Percentiles rank a stretch among this genome's conserved stretches.
Conservation (phyloP, 2,888 invertebrate species). For the Ecliptopera silaceata region DNA sequence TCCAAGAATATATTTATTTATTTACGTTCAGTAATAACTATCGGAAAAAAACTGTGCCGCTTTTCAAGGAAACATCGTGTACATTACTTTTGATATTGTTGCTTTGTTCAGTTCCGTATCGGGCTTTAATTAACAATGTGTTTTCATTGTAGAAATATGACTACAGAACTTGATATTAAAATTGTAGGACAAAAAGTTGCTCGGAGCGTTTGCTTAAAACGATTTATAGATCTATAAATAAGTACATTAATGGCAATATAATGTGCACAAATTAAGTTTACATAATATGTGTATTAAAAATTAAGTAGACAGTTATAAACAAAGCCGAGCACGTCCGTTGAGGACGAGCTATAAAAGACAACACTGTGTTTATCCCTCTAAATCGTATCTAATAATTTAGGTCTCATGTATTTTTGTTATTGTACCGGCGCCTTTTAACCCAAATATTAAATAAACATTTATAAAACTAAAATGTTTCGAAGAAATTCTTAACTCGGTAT, state of each 20-base stretch:
- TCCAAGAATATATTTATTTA: too few species aligned
- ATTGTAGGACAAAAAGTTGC: neutral
- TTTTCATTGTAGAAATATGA: conserved; percentile 4
- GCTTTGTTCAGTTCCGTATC: conserved; percentile 10
- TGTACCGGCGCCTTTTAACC: neutral
- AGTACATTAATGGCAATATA: too few species aligned
- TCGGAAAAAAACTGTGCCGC: neutral
- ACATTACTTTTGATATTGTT: conserved; percentile 6
- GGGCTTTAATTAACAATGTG: conserved; percentile 4
- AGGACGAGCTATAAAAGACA: too few species aligned
- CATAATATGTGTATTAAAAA: too few species aligned
- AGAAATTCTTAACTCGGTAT: neutral
- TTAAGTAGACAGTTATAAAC: too few species aligned
- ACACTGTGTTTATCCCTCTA: too few species aligned
- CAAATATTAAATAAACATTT: neutral
- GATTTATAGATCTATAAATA: too few species aligned
- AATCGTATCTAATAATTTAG: too few species aligned
- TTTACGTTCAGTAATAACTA: neutral
- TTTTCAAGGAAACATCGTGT: neutral
- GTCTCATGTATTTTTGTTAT: too few species aligned
- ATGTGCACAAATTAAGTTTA: too few species aligned
- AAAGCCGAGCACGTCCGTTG: too few species aligned
- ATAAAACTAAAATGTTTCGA: neutral
- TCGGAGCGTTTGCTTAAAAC: too few species aligned
- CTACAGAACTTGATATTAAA: neutral